Evolutionary conservation across 2,113 vertebrate genomes (phyloP).

Genomic region (Oncorhynchus clarkii): DNA sequence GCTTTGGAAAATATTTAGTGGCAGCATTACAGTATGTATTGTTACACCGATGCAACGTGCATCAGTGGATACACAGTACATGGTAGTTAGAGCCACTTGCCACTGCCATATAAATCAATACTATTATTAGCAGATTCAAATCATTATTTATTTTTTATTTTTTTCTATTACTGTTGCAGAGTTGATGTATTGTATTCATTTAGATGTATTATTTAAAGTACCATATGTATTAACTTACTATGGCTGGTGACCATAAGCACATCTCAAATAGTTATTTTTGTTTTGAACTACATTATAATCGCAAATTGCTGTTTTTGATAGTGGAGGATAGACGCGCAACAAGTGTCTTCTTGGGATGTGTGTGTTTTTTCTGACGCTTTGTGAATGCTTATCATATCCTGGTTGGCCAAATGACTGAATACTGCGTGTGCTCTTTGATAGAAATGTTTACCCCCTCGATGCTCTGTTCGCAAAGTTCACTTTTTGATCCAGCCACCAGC

Average conservation of each 20-base stretch:
- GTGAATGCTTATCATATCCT: not conserved
- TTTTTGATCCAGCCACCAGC: not conserved
- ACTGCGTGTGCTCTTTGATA: no score
- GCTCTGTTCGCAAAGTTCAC: slow-evolving; percentile 1
- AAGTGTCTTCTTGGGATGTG: slow-evolving; percentile 26
- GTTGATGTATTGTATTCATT: slow-evolving; percentile 77
- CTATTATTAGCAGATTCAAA: slow-evolving; percentile 79
- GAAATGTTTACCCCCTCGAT: not conserved
- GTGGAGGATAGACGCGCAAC: slow-evolving; percentile 27
- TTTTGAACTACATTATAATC: slow-evolving; percentile 51
- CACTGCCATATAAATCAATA: slow-evolving; percentile 67
- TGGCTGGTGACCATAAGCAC: slow-evolving; percentile 97
- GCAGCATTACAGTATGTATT: not conserved
- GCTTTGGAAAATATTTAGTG: not conserved
- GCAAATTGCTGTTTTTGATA: slow-evolving; percentile 60
- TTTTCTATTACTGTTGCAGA: slow-evolving; percentile 76
- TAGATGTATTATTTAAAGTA: slow-evolving; percentile 93
- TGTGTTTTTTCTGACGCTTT: slow-evolving; percentile 21
- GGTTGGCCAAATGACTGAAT: not conserved
- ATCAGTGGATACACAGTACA: not conserved
- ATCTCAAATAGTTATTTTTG: slow-evolving; percentile 73
- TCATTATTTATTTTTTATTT: slow-evolving; percentile 88
- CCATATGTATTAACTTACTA: slow-evolving; percentile 89
- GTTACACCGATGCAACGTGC: not conserved
- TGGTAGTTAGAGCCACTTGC: slow-evolving; percentile 41